phyloP scores from a whole-genome alignment of 2,797 vertebrate species.

The Lemur catta region DNA sequence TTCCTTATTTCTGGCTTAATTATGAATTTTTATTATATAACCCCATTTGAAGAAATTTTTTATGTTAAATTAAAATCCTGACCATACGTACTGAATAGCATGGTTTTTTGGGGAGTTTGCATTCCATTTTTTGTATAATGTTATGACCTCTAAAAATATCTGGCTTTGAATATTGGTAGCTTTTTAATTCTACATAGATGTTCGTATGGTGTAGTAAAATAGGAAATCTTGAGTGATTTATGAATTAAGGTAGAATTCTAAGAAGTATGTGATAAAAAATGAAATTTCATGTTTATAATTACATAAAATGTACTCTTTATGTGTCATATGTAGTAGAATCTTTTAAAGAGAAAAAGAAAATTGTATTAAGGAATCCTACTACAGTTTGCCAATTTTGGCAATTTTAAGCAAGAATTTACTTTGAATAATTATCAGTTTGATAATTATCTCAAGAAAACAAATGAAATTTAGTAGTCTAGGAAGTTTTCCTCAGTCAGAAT shows the following conservation, averaged over 20 bases:
- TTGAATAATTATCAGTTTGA: not conserved
- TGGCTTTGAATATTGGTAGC: not conserved
- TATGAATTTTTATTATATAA: slow-evolving; percentile 1
- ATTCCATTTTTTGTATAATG: not conserved
- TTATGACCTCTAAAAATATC: not conserved
- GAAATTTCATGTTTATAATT: not conserved
- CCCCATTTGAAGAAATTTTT: not conserved
- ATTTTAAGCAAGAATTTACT: not conserved
- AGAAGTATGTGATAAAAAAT: not conserved
- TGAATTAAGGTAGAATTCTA: not conserved
- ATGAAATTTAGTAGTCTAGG: not conserved
- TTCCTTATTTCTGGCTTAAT: slow-evolving; percentile 37
- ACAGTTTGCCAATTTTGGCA: no score
- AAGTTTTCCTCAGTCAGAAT: not conserved
- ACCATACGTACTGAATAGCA: not conserved
- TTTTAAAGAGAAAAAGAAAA: slow-evolving; percentile 14
- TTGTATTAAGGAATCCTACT: not conserved
- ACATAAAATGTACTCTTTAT: not conserved
- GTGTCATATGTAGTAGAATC: not conserved
- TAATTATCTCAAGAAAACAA: not conserved
- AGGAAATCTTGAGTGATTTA: not conserved
- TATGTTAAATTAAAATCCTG: not conserved
- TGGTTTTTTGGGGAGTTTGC: not conserved
- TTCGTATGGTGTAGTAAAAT: no score
- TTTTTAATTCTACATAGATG: not conserved